phyloP scores from a whole-genome alignment of 2,797 vertebrate genomes.

The Spatula versicolor region DNA sequence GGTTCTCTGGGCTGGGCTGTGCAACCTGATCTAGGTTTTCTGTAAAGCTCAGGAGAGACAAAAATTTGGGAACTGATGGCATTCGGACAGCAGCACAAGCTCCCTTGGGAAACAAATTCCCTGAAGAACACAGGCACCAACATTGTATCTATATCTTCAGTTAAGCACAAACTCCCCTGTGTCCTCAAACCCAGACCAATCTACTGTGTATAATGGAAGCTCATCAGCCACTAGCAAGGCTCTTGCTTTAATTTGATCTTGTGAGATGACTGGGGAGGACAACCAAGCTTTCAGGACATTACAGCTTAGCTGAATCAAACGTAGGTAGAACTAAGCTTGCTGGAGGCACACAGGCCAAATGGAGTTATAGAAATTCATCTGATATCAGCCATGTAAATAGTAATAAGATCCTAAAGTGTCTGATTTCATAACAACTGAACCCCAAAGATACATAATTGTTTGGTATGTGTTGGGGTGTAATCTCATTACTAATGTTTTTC shows the following conservation, averaged over 20 bases:
- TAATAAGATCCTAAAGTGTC: not conserved
- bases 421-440: not conserved
- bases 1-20: not conserved
- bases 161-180: not conserved
- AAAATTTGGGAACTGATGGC: not conserved
- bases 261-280: not conserved
- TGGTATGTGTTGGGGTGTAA: accelerated
- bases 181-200: not conserved
- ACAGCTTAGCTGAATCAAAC: not conserved
- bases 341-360: not conserved
- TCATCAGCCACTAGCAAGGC: not conserved
- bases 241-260: not conserved
- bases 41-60: not conserved
- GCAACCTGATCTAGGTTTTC: not conserved
- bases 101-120: not conserved
- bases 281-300: not conserved
- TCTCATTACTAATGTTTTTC: not conserved
- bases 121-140: not conserved
- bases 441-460: not conserved
- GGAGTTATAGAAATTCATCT: not conserved
- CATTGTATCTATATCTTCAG: not conserved
- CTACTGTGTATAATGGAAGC: not conserved
- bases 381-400: not conserved
- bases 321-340: not conserved
- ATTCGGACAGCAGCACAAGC: not conserved